These are phyloP conservation scores for Noctua comes DNA, from an alignment of 2,888 invertebrate genomes.

Conservation along the genomic window DNA sequence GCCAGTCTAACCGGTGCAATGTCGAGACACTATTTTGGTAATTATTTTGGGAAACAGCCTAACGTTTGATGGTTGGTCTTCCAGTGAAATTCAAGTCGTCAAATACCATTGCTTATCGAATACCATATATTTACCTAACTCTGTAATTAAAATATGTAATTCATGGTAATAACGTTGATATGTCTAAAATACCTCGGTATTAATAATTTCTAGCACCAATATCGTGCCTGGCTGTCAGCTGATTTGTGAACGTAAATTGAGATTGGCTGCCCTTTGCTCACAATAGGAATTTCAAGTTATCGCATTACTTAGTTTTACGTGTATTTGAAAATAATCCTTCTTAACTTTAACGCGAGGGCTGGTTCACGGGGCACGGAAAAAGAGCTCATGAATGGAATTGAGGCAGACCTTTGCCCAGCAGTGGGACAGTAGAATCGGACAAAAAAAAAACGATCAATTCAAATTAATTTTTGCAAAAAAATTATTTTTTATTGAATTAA, in stretches of 20 bases:
- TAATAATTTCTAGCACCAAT: slow-evolving; percentile 28
- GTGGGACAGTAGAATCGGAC: neutral
- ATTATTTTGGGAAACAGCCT: neutral
- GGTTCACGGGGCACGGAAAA: neutral
- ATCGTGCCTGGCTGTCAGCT: slow-evolving; percentile 57
- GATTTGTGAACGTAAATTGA: slow-evolving; percentile 59
- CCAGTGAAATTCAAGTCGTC: neutral
- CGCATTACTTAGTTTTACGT: slow-evolving; percentile 18
- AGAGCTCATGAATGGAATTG: neutral
- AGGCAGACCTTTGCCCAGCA: neutral
- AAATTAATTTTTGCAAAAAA: neutral
- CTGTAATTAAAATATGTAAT: neutral
- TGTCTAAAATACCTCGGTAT: slow-evolving; percentile 21
- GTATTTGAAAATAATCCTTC: slow-evolving; percentile 22
- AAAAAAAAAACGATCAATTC: neutral
- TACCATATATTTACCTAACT: neutral
- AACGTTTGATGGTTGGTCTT: neutral
- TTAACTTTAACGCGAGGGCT: neutral
- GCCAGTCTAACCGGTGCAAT: neutral
- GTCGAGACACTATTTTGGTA: neutral
- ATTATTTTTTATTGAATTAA: neutral
- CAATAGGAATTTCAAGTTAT: slow-evolving; percentile 54
- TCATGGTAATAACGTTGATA: neutral
- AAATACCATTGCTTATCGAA: slow-evolving; percentile 1
- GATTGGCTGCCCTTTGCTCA: slow-evolving; percentile 61